phyloP scores from a whole-genome alignment of 2,888 invertebrate species.

The Leptogaster cylindrica region DNA sequence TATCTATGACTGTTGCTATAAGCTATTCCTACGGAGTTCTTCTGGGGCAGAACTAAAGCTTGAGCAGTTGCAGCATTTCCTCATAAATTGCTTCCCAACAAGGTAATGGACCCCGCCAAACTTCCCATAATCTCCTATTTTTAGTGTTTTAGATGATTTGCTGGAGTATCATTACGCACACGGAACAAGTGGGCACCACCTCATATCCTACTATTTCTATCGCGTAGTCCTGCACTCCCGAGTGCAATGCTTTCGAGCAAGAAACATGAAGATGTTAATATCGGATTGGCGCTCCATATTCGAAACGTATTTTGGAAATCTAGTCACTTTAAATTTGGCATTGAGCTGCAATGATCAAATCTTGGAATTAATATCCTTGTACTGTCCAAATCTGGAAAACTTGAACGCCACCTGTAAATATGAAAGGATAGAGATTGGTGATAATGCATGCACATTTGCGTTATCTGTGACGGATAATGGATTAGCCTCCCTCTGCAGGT shows the following conservation, averaged over 20 bases:
- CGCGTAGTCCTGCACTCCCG: constrained; percentile 39
- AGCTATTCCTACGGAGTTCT: constrained; percentile 7
- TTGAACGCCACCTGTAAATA: constrained; percentile 48
- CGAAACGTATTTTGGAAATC: constrained; percentile 42
- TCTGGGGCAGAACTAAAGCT: constrained; percentile 13
- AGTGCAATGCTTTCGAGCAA: constrained; percentile 42
- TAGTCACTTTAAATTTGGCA: constrained; percentile 46
- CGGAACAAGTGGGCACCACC: constrained; percentile 21
- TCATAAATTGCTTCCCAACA: constrained; percentile 36
- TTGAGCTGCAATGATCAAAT: constrained; percentile 48
- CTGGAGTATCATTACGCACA: constrained; percentile 40
- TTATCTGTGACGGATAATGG: constrained; percentile 47
- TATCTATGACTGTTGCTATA: constrained; percentile 35
- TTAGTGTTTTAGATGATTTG: constrained; percentile 45
- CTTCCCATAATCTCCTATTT: neutral
- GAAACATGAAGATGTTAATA: constrained; percentile 43
- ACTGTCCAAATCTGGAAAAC: constrained; percentile 47
- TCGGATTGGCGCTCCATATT: constrained; percentile 46
- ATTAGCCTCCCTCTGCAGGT: constrained; percentile 44
- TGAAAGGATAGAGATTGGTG: constrained; percentile 43
- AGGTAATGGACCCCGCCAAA: constrained; percentile 24
- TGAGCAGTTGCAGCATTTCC: constrained; percentile 32
- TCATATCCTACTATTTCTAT: constrained; percentile 46
- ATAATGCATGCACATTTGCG: constrained; percentile 47
- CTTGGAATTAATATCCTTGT: constrained; percentile 45